Evolutionary conservation across 2,888 invertebrate species (phyloP).

Genomic region (Spilarctia lutea): DNA sequence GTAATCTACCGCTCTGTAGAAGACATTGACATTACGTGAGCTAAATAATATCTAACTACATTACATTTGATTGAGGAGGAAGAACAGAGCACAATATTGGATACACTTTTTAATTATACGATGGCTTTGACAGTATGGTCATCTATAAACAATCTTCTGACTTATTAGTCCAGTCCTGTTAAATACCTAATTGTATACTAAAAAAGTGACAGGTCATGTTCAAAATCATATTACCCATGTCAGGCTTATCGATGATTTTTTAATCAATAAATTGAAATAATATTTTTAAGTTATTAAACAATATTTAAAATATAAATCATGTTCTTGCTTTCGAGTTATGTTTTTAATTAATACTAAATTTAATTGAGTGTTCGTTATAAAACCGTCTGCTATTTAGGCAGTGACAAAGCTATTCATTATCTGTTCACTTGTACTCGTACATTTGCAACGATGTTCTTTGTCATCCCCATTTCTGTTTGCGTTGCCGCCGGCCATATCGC

Average conservation of each 20-base stretch:
- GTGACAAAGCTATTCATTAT: constrained; percentile 14
- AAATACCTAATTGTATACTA: too few relatives aligned
- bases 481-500: constrained; percentile 6
- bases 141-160: too few relatives aligned
- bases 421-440: background rate
- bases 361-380: background rate
- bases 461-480: constrained; percentile 9
- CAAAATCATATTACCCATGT: too few relatives aligned
- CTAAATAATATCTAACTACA: too few relatives aligned
- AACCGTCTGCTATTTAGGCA: background rate
- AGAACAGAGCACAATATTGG: too few relatives aligned
- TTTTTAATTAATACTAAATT: background rate
- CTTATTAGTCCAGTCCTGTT: too few relatives aligned
- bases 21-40: too few relatives aligned
- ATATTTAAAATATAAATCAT: background rate
- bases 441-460: constrained; percentile 12
- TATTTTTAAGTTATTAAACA: background rate
- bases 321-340: background rate
- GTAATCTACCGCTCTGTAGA: too few relatives aligned
- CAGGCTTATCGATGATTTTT: background rate
- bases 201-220: too few relatives aligned
- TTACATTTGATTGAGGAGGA: too few relatives aligned
- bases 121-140: too few relatives aligned
- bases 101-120: too few relatives aligned
- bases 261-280: background rate